Evolutionary conservation across 2,113 vertebrate genomes (phyloP).

Genomic region (Hippocampus mohnikei): DNA sequence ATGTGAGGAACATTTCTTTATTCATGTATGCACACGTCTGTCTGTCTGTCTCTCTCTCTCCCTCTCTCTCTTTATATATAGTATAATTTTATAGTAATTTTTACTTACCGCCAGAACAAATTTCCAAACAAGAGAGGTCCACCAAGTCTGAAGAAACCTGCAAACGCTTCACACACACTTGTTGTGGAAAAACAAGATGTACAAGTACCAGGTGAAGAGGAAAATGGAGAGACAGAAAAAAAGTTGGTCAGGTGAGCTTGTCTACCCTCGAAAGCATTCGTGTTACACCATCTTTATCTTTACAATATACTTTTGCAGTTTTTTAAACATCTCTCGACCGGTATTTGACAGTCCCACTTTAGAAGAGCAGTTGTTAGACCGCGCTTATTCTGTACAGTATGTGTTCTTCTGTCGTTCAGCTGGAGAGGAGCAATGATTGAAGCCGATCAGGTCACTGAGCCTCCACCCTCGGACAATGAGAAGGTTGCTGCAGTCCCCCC

Average conservation of each 20-base stretch:
- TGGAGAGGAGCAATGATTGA: constrained; percentile 90
- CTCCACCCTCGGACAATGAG: constrained; percentile 62
- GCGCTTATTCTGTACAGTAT: background rate
- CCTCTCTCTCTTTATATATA: no score
- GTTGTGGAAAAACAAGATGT: constrained; percentile 30
- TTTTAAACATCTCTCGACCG: background rate
- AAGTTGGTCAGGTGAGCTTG: constrained; percentile 77
- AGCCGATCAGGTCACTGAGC: constrained; percentile 76
- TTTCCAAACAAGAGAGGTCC: constrained; percentile 71
- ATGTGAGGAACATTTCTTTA: constrained; percentile 47
- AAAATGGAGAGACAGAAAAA: constrained; percentile 61
- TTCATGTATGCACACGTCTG: background rate
- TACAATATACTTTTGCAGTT: background rate
- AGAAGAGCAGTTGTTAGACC: background rate
- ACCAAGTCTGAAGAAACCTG: constrained; percentile 65
- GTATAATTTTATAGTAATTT: no score
- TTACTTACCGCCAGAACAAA: constrained; percentile 54
- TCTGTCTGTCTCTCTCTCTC: no score
- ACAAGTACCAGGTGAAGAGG: constrained; percentile 28
- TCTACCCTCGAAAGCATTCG: background rate
- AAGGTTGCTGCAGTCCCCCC: constrained; percentile 50
- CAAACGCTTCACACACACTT: constrained; percentile 38
- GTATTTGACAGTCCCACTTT: background rate
- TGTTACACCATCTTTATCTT: background rate
- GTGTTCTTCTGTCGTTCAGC: constrained; percentile 57